These are phyloP conservation scores for Diceros bicornis DNA, from an alignment of 2,797 vertebrate species.

Conservation along the genomic window DNA sequence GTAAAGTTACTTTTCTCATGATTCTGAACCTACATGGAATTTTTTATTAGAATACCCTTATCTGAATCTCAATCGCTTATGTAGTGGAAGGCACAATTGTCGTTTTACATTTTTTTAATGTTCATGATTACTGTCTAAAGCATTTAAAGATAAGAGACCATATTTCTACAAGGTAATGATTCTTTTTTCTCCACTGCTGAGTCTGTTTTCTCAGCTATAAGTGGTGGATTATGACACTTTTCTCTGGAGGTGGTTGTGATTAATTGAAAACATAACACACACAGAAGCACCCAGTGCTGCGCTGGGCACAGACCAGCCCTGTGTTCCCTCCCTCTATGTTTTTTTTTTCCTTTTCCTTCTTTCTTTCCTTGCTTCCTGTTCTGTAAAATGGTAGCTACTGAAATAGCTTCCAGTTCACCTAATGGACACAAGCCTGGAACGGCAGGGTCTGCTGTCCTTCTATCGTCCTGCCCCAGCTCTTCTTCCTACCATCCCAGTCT, in stretches of 20 bases:
- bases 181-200: background rate
- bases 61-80: background rate
- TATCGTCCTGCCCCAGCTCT: fast-evolving
- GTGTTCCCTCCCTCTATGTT: no score
- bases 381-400: no score
- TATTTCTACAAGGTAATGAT: background rate
- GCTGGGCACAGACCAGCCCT: fast-evolving
- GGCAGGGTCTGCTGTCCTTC: background rate
- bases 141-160: background rate
- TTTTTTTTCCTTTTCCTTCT: no score
- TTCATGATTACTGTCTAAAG: background rate
- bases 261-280: background rate
- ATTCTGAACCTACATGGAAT: background rate
- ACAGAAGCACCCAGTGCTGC: fast-evolving
- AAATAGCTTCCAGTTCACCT: background rate
- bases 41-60: background rate
- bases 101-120: background rate
- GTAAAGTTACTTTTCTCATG: background rate
- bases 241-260: background rate
- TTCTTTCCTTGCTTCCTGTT: background rate
- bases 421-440: background rate
- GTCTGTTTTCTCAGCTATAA: background rate
- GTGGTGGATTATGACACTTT: background rate
- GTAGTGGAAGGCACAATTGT: background rate
- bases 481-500: fast-evolving